A percentile compares a stretch with the other conserved stretches of the same genome.
These are phyloP conservation scores for Drosophila takahashii DNA, from an alignment of 1,140 invertebrate species.

Conservation along the genomic window DNA sequence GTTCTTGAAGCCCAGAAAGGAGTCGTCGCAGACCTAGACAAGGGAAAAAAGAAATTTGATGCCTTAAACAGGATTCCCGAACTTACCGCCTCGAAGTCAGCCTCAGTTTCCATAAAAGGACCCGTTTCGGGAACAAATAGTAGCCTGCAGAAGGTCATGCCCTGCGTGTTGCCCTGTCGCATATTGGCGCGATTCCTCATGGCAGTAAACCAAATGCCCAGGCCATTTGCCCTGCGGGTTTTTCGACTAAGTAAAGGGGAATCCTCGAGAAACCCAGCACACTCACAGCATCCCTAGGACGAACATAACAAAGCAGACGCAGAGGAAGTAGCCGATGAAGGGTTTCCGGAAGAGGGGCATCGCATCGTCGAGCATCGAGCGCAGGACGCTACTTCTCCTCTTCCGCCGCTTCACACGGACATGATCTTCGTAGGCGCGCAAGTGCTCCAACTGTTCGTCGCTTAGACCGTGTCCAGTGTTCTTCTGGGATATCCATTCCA, in stretches of 20 bases:
- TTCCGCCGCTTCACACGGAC: slow-evolving; percentile 3
- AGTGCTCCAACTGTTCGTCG: slow-evolving; percentile 37
- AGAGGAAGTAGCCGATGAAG: slow-evolving; percentile 38
- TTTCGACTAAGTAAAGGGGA: too few species aligned
- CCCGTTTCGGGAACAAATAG: slow-evolving; percentile 29
- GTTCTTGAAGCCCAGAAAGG: slow-evolving; percentile 50
- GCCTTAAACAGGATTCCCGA: not conserved
- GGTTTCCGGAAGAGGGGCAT: slow-evolving; percentile 67
- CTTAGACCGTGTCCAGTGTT: slow-evolving; percentile 49
- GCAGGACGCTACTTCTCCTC: slow-evolving; percentile 16
- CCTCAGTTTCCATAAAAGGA: slow-evolving; percentile 35
- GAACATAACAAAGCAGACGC: slow-evolving; percentile 60
- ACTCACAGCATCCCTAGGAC: slow-evolving; percentile 59
- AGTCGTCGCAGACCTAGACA: slow-evolving; percentile 47
- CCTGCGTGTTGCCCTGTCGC: slow-evolving; percentile 31
- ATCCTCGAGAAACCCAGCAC: not conserved
- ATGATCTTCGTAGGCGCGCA: slow-evolving; percentile 30
- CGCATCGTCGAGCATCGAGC: slow-evolving; percentile 51
- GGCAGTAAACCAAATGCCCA: slow-evolving; percentile 60
- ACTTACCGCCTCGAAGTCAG: slow-evolving; percentile 25
- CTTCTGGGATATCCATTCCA: slow-evolving; percentile 54
- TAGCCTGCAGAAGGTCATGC: slow-evolving; percentile 51
- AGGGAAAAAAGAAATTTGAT: not conserved
- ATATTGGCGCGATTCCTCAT: slow-evolving; percentile 62
- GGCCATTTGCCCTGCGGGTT: slow-evolving; percentile 46